These are phyloP conservation scores for Chaetodon trifasciatus DNA, from an alignment of 2,797 vertebrate species.

Conservation along the genomic window DNA sequence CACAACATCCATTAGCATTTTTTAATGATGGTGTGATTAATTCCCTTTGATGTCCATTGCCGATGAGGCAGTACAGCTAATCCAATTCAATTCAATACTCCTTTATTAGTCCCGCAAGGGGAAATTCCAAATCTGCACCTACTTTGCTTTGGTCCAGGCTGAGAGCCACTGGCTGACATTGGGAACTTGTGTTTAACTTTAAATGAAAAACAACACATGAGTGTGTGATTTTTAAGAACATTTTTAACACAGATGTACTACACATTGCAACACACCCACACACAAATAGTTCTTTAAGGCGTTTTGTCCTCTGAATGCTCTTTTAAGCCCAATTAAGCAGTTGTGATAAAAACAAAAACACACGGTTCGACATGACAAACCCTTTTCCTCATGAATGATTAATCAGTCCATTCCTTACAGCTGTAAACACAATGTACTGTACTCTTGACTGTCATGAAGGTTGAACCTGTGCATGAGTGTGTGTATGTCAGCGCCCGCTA, in stretches of 20 bases:
- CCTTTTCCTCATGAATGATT: slow-evolving; percentile 53
- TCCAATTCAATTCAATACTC: no score
- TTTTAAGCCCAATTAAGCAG: slow-evolving; percentile 31
- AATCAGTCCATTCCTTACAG: slow-evolving; percentile 32
- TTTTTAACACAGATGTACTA: neutral
- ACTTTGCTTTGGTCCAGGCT: slow-evolving; percentile 1
- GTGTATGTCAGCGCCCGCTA: slow-evolving; percentile 5
- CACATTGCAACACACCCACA: slow-evolving; percentile 3
- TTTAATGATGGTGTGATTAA: slow-evolving; percentile 10
- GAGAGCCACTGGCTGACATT: slow-evolving; percentile 3
- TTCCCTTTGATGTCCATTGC: neutral
- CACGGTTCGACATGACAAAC: slow-evolving; percentile 45
- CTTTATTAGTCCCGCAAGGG: no score
- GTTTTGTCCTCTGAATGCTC: slow-evolving; percentile 41
- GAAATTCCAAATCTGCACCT: no score
- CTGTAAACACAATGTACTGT: slow-evolving; percentile 46
- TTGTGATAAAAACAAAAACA: slow-evolving; percentile 57
- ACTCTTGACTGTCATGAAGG: slow-evolving; percentile 1
- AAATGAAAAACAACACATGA: slow-evolving; percentile 8
- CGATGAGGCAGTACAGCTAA: neutral
- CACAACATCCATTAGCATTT: slow-evolving; percentile 9
- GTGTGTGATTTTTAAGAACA: neutral
- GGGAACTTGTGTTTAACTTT: slow-evolving; percentile 26
- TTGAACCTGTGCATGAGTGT: slow-evolving; percentile 17
- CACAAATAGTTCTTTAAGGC: slow-evolving; percentile 28